Evolutionary conservation across 2,888 invertebrate genomes (phyloP).

Genomic region (Stenurella melanura): DNA sequence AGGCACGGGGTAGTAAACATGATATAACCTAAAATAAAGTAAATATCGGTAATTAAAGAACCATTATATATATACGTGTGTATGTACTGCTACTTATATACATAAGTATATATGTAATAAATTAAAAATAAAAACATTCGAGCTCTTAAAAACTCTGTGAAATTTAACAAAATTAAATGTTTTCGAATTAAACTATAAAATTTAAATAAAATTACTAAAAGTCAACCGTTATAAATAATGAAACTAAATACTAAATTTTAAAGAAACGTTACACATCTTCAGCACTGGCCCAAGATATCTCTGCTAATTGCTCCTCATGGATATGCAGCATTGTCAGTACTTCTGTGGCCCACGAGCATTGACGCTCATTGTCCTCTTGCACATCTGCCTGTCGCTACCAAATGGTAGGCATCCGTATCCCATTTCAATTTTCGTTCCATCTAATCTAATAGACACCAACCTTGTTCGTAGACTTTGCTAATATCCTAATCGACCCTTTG

Average conservation of each 20-base stretch:
- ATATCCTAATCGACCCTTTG: slow-evolving; percentile 35
- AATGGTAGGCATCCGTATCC: slow-evolving; percentile 68
- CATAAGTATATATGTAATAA: slow-evolving; percentile 59
- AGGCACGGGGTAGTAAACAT: slow-evolving; percentile 71
- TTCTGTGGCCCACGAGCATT: slow-evolving; percentile 71
- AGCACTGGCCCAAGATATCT: slow-evolving; percentile 69
- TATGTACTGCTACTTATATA: slow-evolving; percentile 69
- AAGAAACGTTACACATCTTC: slow-evolving; percentile 59
- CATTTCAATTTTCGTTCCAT: slow-evolving; percentile 40
- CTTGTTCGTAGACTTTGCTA: slow-evolving; percentile 15
- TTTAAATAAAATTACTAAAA: slow-evolving; percentile 53
- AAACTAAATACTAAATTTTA: slow-evolving; percentile 54
- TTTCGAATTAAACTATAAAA: slow-evolving; percentile 57
- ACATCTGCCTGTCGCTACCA: slow-evolving; percentile 73
- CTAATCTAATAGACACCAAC: slow-evolving; percentile 9
- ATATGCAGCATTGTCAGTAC: slow-evolving; percentile 71
- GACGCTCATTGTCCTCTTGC: slow-evolving; percentile 72
- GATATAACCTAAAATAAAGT: slow-evolving; percentile 70
- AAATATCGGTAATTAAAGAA: slow-evolving; percentile 65
- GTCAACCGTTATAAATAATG: slow-evolving; percentile 48
- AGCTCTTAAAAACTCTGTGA: slow-evolving; percentile 54
- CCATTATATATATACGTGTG: slow-evolving; percentile 71
- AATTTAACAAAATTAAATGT: slow-evolving; percentile 52
- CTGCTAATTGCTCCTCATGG: slow-evolving; percentile 68
- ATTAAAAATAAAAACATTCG: slow-evolving; percentile 50